These are phyloP conservation scores for Galago senegalensis DNA, from an alignment of 2,797 vertebrate species.

Conservation along the genomic window DNA sequence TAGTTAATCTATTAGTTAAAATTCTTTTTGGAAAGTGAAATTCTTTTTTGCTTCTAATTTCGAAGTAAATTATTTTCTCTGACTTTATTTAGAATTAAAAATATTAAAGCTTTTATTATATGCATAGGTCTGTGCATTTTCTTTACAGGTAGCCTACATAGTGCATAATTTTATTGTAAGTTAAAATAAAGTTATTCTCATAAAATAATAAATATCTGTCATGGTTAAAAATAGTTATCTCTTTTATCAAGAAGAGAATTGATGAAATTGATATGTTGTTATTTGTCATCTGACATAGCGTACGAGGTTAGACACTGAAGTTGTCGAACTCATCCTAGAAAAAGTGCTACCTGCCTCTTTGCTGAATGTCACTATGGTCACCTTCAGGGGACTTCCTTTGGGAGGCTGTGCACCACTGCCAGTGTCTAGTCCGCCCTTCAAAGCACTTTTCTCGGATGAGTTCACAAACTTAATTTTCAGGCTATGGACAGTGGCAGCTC, in stretches of 20 bases:
- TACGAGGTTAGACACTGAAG: not conserved
- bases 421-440: too few relatives aligned
- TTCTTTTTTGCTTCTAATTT: not conserved
- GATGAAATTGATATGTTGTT: constrained; percentile 26
- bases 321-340: too few relatives aligned
- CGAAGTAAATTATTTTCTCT: constrained; percentile 30
- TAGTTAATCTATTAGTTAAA: constrained; percentile 13
- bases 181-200: constrained; percentile 56
- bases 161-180: constrained; percentile 42
- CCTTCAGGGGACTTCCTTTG: too few relatives aligned
- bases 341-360: too few relatives aligned
- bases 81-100: not conserved
- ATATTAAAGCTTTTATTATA: constrained; percentile 40
- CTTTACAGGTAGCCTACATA: constrained; percentile 34
- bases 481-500: too few relatives aligned
- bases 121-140: constrained; percentile 64
- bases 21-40: not conserved
- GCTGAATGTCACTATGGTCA: too few relatives aligned
- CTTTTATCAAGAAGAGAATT: constrained; percentile 52
- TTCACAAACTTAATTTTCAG: too few relatives aligned
- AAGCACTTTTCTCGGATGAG: too few relatives aligned
- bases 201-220: constrained; percentile 67
- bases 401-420: too few relatives aligned
- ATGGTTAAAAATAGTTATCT: constrained; percentile 72
- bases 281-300: constrained; percentile 47